Conservation (phyloP, 2,797 vertebrate species). For the Argyrosomus regius region DNA sequence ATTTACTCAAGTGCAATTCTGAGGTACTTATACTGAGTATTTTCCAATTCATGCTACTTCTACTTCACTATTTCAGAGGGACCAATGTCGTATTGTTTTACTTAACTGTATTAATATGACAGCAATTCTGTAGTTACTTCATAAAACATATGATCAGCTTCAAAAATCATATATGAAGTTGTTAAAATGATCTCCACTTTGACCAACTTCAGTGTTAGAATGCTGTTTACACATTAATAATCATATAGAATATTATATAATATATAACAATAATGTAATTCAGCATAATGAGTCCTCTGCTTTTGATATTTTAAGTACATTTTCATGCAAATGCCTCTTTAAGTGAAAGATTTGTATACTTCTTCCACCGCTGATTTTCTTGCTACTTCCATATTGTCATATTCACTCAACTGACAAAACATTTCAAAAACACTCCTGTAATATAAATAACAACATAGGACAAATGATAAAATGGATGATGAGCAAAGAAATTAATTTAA, state of each 20-base stretch:
- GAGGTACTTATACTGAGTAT: no score
- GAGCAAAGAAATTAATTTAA: constrained; percentile 26
- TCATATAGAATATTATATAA: no score
- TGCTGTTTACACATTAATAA: no score
- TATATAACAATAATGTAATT: background rate
- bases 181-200: no score
- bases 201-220: no score
- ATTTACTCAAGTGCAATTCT: background rate
- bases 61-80: no score
- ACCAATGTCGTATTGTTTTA: no score
- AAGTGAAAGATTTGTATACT: background rate
- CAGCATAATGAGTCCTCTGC: background rate
- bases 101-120: no score
- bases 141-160: no score
- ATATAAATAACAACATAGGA: constrained; percentile 25
- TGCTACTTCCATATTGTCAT: background rate
- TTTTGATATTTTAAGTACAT: background rate
- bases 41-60: no score
- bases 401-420: background rate
- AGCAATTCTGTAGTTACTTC: no score
- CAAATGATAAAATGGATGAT: constrained; percentile 46
- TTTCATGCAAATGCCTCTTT: background rate
- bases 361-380: background rate
- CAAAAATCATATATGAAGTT: no score
- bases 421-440: background rate